Conservation (phyloP, 2,797 vertebrate genomes). For the Catamblyrhynchus diadema region DNA sequence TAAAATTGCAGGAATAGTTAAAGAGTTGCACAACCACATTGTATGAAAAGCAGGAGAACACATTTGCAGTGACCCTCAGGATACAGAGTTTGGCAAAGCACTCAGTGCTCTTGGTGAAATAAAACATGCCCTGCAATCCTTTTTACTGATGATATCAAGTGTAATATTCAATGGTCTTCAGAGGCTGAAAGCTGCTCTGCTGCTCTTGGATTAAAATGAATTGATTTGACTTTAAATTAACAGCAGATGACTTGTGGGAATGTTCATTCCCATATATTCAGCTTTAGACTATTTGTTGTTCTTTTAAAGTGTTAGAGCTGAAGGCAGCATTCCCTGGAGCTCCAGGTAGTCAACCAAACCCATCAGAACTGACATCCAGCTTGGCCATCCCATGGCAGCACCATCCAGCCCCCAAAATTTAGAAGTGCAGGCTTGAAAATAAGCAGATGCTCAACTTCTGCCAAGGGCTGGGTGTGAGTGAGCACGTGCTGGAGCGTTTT, state of each 20-base stretch:
- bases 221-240: slow-evolving; percentile 54
- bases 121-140: slow-evolving; percentile 30
- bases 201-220: slow-evolving; percentile 58
- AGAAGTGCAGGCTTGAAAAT: background rate
- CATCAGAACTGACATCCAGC: accelerated
- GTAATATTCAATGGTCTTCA: slow-evolving; percentile 30
- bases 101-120: slow-evolving; percentile 39
- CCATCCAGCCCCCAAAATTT: background rate
- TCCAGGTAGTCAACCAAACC: background rate
- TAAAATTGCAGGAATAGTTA: background rate
- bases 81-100: slow-evolving; percentile 41
- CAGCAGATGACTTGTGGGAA: slow-evolving; percentile 44
- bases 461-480: background rate
- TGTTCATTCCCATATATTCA: slow-evolving; percentile 10
- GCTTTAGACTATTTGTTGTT: background rate
- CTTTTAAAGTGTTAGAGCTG: background rate
- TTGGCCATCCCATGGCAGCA: background rate
- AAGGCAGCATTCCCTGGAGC: background rate
- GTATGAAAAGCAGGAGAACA: slow-evolving; percentile 40
- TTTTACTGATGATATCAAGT: slow-evolving; percentile 24
- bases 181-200: slow-evolving; percentile 35
- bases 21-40: background rate
- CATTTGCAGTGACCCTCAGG: slow-evolving; percentile 40
- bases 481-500: background rate
- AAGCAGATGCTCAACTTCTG: background rate